Evolutionary conservation across 2,113 vertebrate species (phyloP), one percentile per base, ranked within the genome.

Genomic region (Cheirogaleus medius): DNA sequence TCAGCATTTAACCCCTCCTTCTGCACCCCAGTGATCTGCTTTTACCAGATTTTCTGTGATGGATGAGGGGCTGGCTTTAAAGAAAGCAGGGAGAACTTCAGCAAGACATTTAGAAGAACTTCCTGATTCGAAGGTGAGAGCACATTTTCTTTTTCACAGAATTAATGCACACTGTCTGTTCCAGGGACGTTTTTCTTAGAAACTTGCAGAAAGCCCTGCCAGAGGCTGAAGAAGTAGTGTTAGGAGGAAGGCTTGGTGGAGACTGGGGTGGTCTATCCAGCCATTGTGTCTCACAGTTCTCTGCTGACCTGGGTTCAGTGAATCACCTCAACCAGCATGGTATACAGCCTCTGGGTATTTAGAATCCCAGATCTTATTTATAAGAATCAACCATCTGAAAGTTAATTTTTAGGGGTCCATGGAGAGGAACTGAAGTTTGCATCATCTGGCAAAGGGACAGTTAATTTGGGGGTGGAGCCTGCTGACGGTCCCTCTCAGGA

Each of bases 291-390:
- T 25, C 34, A 23, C 9, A n/a, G 27, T 56, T 78, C 39, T 82
- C 49, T 80, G 44, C 68, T 37, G 58, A 77, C 56, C 39, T 42
- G 42, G 37, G 15, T 10, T 42, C 52, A 60, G n/a, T 80, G 54
- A 84, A 84, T 74, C 39, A 88, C 52, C 18, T 81, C 52, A 21
- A 74, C 18, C 66, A 76, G 77, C 52, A 58, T 0, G 6, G 29
- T 71, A 39, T 56, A 12, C 17, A 37, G 58, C 71, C 60, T 91
- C 71, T 71, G 81, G 34, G 85, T 94, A 85, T 71, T 94, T 44
- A 85, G 66, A 94, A 71, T 90, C 88, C 94, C 88, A 90, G 81
- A 95, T 80, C 92, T 97, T 87, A 96, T 93, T 87, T 93, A 7
- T 87, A 73, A 93, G 92, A 96, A 80, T 80, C 95, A 96, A 87